Base-by-base conservation (phyloP, 2,113 vertebrate species). In the Cochlearius cochlearius region DNA sequence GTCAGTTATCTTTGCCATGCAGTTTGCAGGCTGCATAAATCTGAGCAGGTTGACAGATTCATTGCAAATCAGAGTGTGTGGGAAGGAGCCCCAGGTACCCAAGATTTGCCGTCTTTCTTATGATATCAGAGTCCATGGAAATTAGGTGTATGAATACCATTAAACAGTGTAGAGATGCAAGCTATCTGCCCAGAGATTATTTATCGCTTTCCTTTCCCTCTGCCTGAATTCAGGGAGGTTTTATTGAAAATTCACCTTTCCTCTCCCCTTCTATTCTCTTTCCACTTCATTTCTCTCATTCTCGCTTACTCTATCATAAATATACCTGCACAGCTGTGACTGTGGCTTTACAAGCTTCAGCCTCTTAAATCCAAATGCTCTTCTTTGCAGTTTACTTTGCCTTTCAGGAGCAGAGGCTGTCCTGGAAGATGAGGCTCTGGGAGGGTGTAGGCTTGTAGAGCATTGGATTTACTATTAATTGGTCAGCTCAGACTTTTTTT, bases 181-280 rank as follows among this genome's bases (percentile, higher is more conserved):
- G 58, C 50, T 80, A 25, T 74, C 59, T 92, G 41, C 38, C 67
- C 41, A 59, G 41, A 71, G 45, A 62, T 86, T 92, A 90, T 91
- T 91, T 75, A 68, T 79, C 20, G 4, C 27, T 79, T 76, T 41
- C 19, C 11, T 75, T 88, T 75, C 26, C 34, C 39, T 92, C 50
- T 92, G 71, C 64, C 41, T 76, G 82, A 86, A 86, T 74, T 79
- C 63, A 63, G 55, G 64, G 62, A 95, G 59, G 7, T 63, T 92
- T 88, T 76, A 90, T 78, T 90, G 79, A 84, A 93, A 93, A 92
- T 74, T 93, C 60, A 62, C 69, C 52, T 93, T 75, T 93, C 50
- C 41, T 92, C 67, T 93, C 43, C 56, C 19, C 12, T 86, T 94
- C 78, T 80, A 56, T 86, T 90, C 82, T 47, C 39, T 86, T 95